Evolutionary conservation across 2,113 vertebrate genomes (phyloP).

Genomic region (Numenius arquata): DNA sequence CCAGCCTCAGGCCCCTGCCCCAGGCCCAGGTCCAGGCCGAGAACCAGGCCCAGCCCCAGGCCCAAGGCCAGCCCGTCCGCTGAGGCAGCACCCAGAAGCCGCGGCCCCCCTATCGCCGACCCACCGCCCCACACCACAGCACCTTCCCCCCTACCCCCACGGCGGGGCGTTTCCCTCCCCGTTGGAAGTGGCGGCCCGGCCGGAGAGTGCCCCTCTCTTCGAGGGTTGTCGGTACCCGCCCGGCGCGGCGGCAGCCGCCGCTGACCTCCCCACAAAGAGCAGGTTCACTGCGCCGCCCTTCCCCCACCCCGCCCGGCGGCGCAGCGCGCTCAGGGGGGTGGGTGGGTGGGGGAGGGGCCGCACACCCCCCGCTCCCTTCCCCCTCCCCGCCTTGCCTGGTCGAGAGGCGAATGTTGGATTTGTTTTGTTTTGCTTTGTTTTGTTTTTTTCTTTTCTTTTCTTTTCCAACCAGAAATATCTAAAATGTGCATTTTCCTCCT

Average conservation of each 20-base stretch:
- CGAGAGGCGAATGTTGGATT: neutral
- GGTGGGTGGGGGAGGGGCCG: neutral
- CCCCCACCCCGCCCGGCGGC: conserved; percentile 60
- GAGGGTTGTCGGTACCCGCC: conserved; percentile 73
- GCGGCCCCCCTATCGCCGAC: too few species aligned
- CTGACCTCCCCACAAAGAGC: conserved; percentile 91
- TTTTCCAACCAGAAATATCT: conserved; percentile 37
- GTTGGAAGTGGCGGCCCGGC: too few species aligned
- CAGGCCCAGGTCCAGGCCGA: too few species aligned
- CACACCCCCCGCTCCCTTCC: neutral
- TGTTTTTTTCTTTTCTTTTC: too few species aligned
- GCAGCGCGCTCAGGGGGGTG: neutral
- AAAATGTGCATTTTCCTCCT: conserved; percentile 59
- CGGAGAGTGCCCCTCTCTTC: conserved; percentile 67
- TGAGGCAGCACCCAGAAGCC: too few species aligned
- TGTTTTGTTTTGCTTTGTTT: neutral
- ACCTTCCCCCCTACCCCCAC: too few species aligned
- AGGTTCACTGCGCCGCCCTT: conserved; percentile 80
- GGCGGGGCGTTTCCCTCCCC: too few species aligned
- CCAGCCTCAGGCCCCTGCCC: neutral
- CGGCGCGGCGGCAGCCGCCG: conserved; percentile 68
- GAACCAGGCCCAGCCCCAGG: too few species aligned
- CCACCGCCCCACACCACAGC: too few species aligned
- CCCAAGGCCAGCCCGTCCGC: neutral
- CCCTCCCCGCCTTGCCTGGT: neutral